Conservation (phyloP, 1,140 invertebrate species). For the Leptestheria dahalacensis region DNA sequence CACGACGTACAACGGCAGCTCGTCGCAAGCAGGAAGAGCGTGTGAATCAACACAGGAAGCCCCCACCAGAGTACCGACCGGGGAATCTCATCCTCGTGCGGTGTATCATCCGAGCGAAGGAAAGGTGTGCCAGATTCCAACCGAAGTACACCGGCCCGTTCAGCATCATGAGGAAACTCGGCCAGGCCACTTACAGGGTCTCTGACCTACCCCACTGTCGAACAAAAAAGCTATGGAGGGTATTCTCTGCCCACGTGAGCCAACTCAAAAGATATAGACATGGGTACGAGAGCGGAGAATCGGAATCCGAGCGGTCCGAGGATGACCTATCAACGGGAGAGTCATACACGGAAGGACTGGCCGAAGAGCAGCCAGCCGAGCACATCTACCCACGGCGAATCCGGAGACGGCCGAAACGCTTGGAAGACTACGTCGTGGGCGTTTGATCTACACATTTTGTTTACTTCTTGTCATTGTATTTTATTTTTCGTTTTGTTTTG, state of each 20-base stretch:
- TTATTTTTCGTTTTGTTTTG: not conserved
- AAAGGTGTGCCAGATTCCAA: not conserved
- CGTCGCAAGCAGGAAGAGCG: not conserved
- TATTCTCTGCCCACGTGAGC: not conserved
- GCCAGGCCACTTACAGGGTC: conserved; percentile 2
- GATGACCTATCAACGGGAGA: not conserved
- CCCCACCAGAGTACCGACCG: not conserved
- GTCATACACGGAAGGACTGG: not conserved
- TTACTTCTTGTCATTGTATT: not conserved
- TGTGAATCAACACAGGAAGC: not conserved
- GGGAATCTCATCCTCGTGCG: conserved; percentile 2
- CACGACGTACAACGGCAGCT: not conserved
- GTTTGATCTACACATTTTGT: not conserved
- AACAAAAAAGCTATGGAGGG: not conserved
- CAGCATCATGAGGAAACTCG: not conserved
- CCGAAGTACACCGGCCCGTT: not conserved
- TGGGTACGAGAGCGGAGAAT: not conserved
- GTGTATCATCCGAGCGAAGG: not conserved
- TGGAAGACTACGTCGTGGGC: not conserved
- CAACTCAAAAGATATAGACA: not conserved
- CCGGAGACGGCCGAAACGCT: not conserved
- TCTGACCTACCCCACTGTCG: not conserved
- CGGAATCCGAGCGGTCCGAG: not conserved
- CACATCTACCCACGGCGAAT: not conserved
- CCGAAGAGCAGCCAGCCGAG: not conserved